Evolutionary conservation across 2,797 vertebrate genomes (phyloP), one percentile per base, ranked within the genome.

Genomic region (Sebastes matsubarae): DNA sequence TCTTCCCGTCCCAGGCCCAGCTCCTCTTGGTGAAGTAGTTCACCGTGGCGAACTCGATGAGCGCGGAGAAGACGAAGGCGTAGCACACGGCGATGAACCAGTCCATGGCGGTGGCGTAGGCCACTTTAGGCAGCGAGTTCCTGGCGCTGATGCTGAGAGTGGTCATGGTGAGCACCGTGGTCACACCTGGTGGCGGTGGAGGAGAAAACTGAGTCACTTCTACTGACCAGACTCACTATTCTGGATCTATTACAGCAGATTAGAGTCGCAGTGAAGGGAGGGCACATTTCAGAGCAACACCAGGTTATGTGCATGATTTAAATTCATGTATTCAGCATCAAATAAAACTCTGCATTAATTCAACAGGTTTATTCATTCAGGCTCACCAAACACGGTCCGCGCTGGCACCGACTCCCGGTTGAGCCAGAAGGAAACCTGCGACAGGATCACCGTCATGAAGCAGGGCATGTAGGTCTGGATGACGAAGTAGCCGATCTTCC

Each of bases 51-150:
- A 99, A 99, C 91, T 99, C 98, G 25, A 99, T 99, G 76, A 99
- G 94, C 2, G 98, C 98, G 1, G 98, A 99, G 94, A 99, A 99
- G 68, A 99, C 98, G 13, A 99, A 99, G 59, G 97, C 98, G 2
- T 99, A 99, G 91, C 98, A 99, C 76, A 99, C 98, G 0, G 98
- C 98, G 32, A 99, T 99, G 92, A 99, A 99, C 98, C 98, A 99
- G 95, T 99, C 98, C 98, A 99, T 99, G 61, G 98, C 98, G 0
- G 98, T 99, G 46, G 98, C 98, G 0, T 99, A 99, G 14, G 98
- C 98, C 93, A 99, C 98, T 93, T 99, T 99, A 29, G 98, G 98
- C 82, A 99, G 92, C 6, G 98, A 99, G 94, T 98, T 99, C 34
- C 98, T 95, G 75, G 98, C 98, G 29, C 98, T 99, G 94, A 99